Base-by-base conservation (phyloP, 2,888 invertebrate genomes). In the Limenitis camilla region DNA sequence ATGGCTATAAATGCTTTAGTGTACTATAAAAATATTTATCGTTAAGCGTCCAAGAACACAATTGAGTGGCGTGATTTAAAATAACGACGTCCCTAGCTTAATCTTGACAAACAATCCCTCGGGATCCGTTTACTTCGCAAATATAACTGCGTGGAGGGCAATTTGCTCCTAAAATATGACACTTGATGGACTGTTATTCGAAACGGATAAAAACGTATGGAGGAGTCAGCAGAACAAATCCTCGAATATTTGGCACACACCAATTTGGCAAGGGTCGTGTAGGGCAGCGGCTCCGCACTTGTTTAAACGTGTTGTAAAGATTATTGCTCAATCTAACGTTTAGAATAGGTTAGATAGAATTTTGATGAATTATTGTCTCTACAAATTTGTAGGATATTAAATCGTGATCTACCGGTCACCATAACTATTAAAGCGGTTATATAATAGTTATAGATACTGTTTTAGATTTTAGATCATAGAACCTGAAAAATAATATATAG, bases 151-250 rank as follows among this genome's bases (percentile, higher is more conserved):
- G 56, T 7, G 32, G 19, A 53, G 11, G 53, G 43, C 33, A 48
- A 52, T 46, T 51, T 43, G 43, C 47, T 41, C 35, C 39, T 49
- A 52, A 53, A 57, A 59, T 55, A 53, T 55, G 55, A 49, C 59
- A 55, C 53, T 57, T 56, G 56, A 58, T 53, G 43, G 53, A 56
- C 58, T 53, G 51, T 53, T 53, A 58, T 51, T 51, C 27, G 51
- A 51, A 46, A 43, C 49, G 53, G 48, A 53, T 53, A 55, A 51
- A 49, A 55, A 40, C 42, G 42, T 32, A 36, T 49, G 32, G 11
- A 27, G 31, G 7, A 9, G 31, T 31, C 31, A 6, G 41, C 11
- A 19, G 40, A 19, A 8, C 11, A 29, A 41, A 45, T 41, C 28
- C 38, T 11, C 33, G 8, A 29, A 32, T 35, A 40, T 44, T 31